These are phyloP conservation scores for Drosophila kohkoa DNA, from an alignment of 1,140 invertebrate genomes.

Conservation along the genomic window DNA sequence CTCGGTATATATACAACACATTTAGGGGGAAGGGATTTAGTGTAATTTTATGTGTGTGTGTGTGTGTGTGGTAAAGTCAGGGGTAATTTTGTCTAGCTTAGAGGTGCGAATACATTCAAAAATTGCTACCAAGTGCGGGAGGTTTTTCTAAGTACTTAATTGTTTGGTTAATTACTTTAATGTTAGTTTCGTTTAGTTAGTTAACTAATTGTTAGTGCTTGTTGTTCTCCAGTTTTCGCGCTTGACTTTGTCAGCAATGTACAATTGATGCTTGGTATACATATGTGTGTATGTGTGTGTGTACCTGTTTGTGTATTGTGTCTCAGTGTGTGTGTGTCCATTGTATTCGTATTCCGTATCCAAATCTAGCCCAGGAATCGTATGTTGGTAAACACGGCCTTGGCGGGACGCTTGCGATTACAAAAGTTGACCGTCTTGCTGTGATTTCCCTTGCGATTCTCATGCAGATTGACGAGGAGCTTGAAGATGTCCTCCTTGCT, in stretches of 20 bases:
- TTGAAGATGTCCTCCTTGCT: conserved; percentile 87
- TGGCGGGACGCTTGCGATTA: conserved; percentile 87
- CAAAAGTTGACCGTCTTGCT: conserved; percentile 87
- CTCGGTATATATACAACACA: conserved; percentile 72
- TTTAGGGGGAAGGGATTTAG: conserved; percentile 37
- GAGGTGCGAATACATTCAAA: conserved; percentile 12
- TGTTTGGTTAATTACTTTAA: conserved; percentile 30
- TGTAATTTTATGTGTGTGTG: conserved; percentile 7
- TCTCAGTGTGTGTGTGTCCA: conserved; percentile 27
- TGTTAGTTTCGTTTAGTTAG: conserved; percentile 21
- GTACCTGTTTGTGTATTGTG: conserved; percentile 23
- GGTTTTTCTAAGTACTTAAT: conserved; percentile 20
- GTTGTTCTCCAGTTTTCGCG: conserved; percentile 65
- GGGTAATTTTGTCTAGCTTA: background rate
- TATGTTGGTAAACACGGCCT: conserved; percentile 87
- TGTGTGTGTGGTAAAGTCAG: background rate
- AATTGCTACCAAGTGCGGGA: conserved; percentile 25
- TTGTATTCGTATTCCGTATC: background rate
- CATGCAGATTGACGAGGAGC: conserved; percentile 87
- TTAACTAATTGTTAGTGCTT: conserved; percentile 74
- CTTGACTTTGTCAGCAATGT: conserved; percentile 76
- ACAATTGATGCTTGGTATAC: conserved; percentile 81
- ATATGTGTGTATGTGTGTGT: conserved; percentile 63
- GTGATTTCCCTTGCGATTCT: conserved; percentile 86
- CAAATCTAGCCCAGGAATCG: conserved; percentile 86